Conservation (phyloP, 2,888 invertebrate species). For the Cylindroiulus punctatus region DNA sequence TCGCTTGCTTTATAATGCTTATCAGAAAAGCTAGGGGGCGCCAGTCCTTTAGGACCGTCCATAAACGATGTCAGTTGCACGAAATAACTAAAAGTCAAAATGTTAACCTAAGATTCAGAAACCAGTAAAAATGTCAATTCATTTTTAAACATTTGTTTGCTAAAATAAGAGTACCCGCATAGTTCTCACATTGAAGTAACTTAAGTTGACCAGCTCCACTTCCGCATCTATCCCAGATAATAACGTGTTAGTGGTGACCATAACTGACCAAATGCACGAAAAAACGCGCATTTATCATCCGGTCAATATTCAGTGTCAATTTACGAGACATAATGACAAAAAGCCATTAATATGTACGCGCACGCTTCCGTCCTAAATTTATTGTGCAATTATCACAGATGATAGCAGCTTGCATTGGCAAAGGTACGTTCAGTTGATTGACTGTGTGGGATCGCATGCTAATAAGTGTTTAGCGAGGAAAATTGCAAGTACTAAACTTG, state of each 20-base stretch:
- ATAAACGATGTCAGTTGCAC: too few species aligned
- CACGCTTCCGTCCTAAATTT: constrained; percentile 18
- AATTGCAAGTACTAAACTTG: not conserved
- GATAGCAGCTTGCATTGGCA: not conserved
- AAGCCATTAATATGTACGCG: not conserved
- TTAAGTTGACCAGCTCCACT: too few species aligned
- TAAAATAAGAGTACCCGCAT: too few species aligned
- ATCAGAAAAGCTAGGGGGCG: not conserved
- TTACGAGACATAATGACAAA: not conserved
- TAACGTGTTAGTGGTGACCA: too few species aligned
- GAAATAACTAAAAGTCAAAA: too few species aligned
- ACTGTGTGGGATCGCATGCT: not conserved
- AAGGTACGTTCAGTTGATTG: not conserved
- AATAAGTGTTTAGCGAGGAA: not conserved
- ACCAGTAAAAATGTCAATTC: too few species aligned
- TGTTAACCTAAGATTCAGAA: too few species aligned
- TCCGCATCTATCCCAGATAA: too few species aligned
- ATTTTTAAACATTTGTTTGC: too few species aligned
- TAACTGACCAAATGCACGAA: not conserved
- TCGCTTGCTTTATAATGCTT: constrained; percentile 11
- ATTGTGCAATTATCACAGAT: not conserved
- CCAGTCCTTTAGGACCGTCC: not conserved
- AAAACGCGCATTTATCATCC: not conserved
- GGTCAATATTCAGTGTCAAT: not conserved
- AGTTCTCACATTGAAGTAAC: too few species aligned